Conservation (phyloP, 2,888 invertebrate genomes). For the Brenthis daphne region DNA sequence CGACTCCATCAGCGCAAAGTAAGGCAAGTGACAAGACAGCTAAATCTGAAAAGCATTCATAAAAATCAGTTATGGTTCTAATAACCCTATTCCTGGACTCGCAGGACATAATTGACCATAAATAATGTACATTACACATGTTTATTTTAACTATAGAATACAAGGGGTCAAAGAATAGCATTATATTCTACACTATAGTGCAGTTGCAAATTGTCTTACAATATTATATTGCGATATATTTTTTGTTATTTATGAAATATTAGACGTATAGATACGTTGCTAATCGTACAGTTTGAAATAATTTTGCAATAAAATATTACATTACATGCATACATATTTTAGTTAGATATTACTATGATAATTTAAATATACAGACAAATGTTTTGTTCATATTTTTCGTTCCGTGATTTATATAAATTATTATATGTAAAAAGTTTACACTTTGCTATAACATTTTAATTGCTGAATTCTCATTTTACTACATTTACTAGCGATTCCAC, state of each 20-base stretch:
- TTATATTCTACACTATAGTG: constrained; percentile 26
- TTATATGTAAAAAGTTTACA: too few species aligned
- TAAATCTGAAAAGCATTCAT: constrained; percentile 57
- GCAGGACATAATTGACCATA: constrained; percentile 78
- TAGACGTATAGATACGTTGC: too few species aligned
- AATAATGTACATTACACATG: constrained; percentile 75
- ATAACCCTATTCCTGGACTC: constrained; percentile 62
- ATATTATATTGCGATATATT: constrained; percentile 11
- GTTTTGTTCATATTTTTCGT: too few species aligned
- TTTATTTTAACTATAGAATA: constrained; percentile 60
- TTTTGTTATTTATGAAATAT: neutral
- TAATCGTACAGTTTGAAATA: too few species aligned
- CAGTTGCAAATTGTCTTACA: constrained; percentile 36
- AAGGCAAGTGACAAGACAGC: constrained; percentile 51
- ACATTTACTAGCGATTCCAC: too few species aligned
- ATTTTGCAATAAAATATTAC: too few species aligned
- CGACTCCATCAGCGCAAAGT: constrained; percentile 37
- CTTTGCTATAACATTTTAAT: too few species aligned
- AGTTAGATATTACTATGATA: too few species aligned
- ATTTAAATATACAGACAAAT: too few species aligned
- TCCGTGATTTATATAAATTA: too few species aligned
- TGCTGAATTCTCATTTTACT: too few species aligned
- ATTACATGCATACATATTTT: too few species aligned
- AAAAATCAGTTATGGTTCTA: constrained; percentile 57
- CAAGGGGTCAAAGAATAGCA: constrained; percentile 50